phyloP scores from a whole-genome alignment of 2,113 vertebrate genomes.

The Rhegmatorhina hoffmannsi region DNA sequence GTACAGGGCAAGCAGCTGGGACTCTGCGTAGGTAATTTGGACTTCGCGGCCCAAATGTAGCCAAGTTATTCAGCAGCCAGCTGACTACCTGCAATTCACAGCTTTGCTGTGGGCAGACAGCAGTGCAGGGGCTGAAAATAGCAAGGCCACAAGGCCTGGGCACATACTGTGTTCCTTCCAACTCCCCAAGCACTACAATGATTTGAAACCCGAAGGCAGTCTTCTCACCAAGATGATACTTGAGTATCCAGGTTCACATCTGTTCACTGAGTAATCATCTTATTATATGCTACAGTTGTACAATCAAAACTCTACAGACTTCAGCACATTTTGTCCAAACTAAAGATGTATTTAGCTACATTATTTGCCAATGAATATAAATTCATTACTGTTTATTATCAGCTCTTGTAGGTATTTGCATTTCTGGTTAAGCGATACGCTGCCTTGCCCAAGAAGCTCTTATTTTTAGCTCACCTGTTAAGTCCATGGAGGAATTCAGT shows the following conservation, averaged over 20 bases:
- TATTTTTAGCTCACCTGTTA: conserved; percentile 8
- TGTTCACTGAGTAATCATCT: background rate
- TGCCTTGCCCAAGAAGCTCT: background rate
- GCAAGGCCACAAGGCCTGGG: background rate
- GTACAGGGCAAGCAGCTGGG: rapidly evolving
- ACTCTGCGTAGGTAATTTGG: background rate
- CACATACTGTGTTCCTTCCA: background rate
- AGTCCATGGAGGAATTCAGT: background rate
- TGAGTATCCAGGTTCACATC: background rate
- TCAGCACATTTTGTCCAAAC: background rate
- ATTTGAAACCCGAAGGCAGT: background rate
- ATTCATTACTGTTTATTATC: background rate
- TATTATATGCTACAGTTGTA: background rate
- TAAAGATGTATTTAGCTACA: background rate
- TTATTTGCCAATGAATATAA: background rate
- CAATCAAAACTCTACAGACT: background rate
- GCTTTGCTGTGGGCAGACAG: background rate
- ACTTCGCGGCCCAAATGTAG: background rate
- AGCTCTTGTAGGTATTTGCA: background rate
- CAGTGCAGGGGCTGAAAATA: background rate
- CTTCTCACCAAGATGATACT: background rate
- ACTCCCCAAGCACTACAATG: background rate
- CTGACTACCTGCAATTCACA: background rate
- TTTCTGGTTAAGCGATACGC: background rate
- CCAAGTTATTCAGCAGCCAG: background rate